A percentile compares a stretch with the other conserved stretches of the same genome.
Conservation (phyloP, 2,113 vertebrate genomes). For the Pionites leucogaster region DNA sequence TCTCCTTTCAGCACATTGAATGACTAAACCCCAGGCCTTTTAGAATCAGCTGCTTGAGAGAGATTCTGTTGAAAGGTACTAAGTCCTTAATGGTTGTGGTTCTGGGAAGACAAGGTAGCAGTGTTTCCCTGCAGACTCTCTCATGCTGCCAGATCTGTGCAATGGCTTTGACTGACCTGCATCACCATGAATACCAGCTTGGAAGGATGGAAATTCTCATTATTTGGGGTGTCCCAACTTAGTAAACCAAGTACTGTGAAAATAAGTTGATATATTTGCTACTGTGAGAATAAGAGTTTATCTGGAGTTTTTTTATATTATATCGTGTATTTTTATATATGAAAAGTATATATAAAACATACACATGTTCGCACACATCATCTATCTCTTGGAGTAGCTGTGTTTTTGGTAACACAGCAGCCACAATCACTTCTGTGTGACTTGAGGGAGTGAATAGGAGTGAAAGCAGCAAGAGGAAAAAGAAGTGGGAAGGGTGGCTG, state of each 20-base stretch:
- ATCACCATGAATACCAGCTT: background rate
- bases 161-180: background rate
- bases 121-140: background rate
- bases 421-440: conserved; percentile 20
- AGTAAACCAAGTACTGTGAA: conserved; percentile 74
- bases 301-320: conserved; percentile 68
- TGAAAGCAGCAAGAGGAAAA: conserved; percentile 21
- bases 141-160: background rate
- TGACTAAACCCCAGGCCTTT: background rate
- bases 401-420: conserved; percentile 31
- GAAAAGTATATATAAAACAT: conserved; percentile 45
- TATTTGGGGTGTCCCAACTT: background rate
- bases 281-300: conserved; percentile 77
- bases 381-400: conserved; percentile 44
- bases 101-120: fast-evolving
- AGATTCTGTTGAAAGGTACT: background rate
- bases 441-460: background rate
- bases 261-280: conserved; percentile 66
- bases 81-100: background rate
- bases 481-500: background rate
- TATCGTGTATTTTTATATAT: conserved; percentile 71
- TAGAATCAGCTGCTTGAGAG: background rate
- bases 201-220: background rate
- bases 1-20: background rate
- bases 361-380: conserved; percentile 31